Base-by-base conservation (phyloP, 2,797 vertebrate genomes). In the Glyptemys insculpta region DNA sequence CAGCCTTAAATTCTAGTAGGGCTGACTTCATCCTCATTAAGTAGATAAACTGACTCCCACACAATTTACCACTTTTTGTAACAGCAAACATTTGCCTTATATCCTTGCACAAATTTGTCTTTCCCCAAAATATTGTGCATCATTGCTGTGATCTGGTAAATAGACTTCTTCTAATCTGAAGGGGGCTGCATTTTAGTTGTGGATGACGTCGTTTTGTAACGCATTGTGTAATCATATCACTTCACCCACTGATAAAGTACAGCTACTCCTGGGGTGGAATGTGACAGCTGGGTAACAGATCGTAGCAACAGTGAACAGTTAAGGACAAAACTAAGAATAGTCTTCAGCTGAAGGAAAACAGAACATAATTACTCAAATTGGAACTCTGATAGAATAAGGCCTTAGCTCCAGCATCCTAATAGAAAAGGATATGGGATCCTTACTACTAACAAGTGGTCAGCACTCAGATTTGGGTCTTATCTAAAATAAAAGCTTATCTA, bases 61-160 rank as follows among this genome's bases (percentile, higher is more conserved):
- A 19, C 2, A 6, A 56, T 1, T 50, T n/a, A 23, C n/a, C 79
- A 31, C 8, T 53, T 54, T 5, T 37, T 47, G 83, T 21, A 37
- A 54, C 2, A 37, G n/a, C 31, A 80, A 81, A 62, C 9, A 49
- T 16, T 59, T 25, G 53, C 19, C 37, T 74, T 19, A 4, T 5
- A 50, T 16, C 34, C 76, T 34, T 78, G 49, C 6, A 19, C n/a
- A 59, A 65, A 27, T 18, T 19, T 5, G 44, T 34, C 57, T 18
- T 12, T 34, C 59, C 53, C 83, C 1, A 0, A 5, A 5, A 10
- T 4, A 6, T 12, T 11, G 37, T 52, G 8, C 49, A 14, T 31
- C 29, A 41, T 0, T 18, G 85, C 47, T 76, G 59, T 62, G 52
- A 1, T 29, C 34, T 21, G 11, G 27, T 27, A 84, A 87, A n/a